These are phyloP conservation scores for Limanda limanda DNA, from an alignment of 2,113 vertebrate species.

Conservation along the genomic window DNA sequence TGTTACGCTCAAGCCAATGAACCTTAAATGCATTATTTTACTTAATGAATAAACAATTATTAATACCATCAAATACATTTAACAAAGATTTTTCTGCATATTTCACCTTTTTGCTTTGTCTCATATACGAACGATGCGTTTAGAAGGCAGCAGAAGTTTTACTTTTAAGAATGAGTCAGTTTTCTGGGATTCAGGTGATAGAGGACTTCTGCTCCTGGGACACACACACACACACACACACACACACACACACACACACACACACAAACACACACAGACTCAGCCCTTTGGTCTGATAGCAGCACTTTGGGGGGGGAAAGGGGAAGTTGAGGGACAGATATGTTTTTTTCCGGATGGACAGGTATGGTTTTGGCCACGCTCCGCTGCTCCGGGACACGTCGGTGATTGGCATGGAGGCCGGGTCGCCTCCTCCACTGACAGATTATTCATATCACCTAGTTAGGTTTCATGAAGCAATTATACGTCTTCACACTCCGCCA, in stretches of 20 bases:
- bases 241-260: slow-evolving; percentile 23
- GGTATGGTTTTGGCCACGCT: slow-evolving; percentile 69
- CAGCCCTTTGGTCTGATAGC: slow-evolving; percentile 67
- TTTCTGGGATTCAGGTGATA: neutral
- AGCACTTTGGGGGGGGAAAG: slow-evolving; percentile 26
- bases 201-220: neutral
- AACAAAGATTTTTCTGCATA: too few relatives aligned
- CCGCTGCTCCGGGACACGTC: slow-evolving; percentile 62
- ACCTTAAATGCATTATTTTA: too few relatives aligned
- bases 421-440: slow-evolving; percentile 68
- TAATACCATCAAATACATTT: too few relatives aligned
- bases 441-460: slow-evolving; percentile 82
- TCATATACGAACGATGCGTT: too few relatives aligned
- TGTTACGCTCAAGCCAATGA: too few relatives aligned
- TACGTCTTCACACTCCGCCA: slow-evolving; percentile 77
- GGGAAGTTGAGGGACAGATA: slow-evolving; percentile 68
- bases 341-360: slow-evolving; percentile 75
- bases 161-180: neutral
- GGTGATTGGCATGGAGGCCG: slow-evolving; percentile 70
- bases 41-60: slow-evolving; percentile 16
- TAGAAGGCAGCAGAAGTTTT: too few relatives aligned
- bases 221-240: slow-evolving; percentile 16
- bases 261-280: slow-evolving; percentile 30
- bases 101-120: too few relatives aligned
- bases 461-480: slow-evolving; percentile 82